Evolutionary conservation across 2,888 invertebrate genomes (phyloP), one percentile per base, ranked within the genome.

Genomic region (Molanna angustata): DNA sequence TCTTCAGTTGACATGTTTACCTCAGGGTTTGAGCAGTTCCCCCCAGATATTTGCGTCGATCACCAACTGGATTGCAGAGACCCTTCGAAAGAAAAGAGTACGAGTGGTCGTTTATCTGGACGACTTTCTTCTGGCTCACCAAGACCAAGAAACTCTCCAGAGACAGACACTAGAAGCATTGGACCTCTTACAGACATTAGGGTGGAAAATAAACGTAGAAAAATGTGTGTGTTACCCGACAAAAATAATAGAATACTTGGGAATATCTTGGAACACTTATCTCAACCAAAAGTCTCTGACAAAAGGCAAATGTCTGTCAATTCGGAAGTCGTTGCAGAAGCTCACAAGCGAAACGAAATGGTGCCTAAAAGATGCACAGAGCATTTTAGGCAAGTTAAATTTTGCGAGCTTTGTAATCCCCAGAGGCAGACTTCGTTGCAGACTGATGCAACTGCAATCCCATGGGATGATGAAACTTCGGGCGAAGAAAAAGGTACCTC

Each of bases 71-170:
- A 22, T 22, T 9, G 21, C 43, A 22, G 43, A 43, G 43, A 19
- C 22, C 27, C 11, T 43, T 9, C 27, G 43, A 43, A 20, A 43
- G 16, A 43, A 21, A 27, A 13, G 14, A 9, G 14, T 22, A 9
- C 13, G 39, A 9, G 33, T 43, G 3, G 3, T 51, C 11, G 31
- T 45, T n/a, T 37, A 39, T 16, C 44, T 51, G 3, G 44, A 51
- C 51, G 51, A 51, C 33, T 51, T 51, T 32, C 42, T 49, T 14
- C 32, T 49, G 21, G 43, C 43, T 4, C 22, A 43, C 21, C 43
- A 43, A n/a, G 22, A 43, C 27, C 17, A 21, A 20, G 43, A 43
- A 43, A 20, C 20, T 14, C 14, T 43, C 22, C 43, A 43, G 27
- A 43, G 22, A 43, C 43, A 35, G 13, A 35, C 35, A 4, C 13